Conservation (phyloP, 1,140 invertebrate species). For the Drosophila nebulosa region DNA sequence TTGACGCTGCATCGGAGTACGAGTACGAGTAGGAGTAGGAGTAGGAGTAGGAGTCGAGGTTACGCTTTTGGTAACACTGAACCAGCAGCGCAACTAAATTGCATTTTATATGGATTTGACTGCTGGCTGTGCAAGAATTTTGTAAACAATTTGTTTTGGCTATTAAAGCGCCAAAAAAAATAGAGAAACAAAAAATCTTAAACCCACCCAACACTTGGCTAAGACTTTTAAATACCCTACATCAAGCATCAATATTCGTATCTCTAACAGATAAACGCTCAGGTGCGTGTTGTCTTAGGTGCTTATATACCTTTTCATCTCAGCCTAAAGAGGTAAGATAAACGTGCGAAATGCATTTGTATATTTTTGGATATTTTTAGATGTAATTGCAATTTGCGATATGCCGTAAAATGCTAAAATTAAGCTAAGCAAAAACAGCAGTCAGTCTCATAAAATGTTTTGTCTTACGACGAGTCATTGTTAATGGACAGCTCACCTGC, state of each 20-base stretch:
- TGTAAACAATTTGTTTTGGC: conserved; percentile 70
- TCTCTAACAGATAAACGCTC: too few species aligned
- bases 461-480: conserved; percentile 53
- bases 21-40: not conserved
- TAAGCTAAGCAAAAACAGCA: conserved; percentile 13
- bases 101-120: conserved; percentile 59
- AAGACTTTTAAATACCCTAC: not conserved
- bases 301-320: not conserved
- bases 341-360: not conserved
- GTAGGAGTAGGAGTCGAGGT: conserved; percentile 12
- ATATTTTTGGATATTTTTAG: conserved; percentile 12
- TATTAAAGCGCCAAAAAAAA: conserved; percentile 56
- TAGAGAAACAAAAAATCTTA: not conserved
- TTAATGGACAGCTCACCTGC: not conserved
- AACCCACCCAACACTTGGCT: conserved; percentile 11
- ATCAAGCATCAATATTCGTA: too few species aligned
- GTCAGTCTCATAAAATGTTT: conserved; percentile 31
- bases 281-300: too few species aligned
- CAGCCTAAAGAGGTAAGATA: not conserved
- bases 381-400: conserved; percentile 36
- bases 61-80: not conserved
- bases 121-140: conserved; percentile 65
- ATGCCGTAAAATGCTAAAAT: conserved; percentile 45
- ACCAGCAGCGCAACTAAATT: conserved; percentile 68
- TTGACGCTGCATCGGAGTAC: conserved; percentile 18